phyloP scores from a whole-genome alignment of 2,113 vertebrate species.

The Macaca mulatta region DNA sequence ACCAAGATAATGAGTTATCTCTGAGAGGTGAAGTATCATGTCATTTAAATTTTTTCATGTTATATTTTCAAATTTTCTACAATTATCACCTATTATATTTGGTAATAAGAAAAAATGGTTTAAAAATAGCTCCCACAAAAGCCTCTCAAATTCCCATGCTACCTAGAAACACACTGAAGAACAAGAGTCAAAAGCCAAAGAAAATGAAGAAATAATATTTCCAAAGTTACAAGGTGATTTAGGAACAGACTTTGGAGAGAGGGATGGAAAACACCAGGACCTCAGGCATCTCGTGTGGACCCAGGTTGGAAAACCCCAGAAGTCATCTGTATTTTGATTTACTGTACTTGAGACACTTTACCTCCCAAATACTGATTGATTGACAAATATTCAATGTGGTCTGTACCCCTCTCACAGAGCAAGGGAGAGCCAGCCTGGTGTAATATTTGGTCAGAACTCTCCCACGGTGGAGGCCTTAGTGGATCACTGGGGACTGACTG shows the following conservation, averaged over 20 bases:
- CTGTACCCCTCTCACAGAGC: not conserved
- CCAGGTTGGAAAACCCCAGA: not conserved
- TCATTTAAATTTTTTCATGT: not conserved
- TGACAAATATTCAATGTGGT: not conserved
- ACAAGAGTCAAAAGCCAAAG: not conserved
- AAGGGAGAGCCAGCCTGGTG: not conserved
- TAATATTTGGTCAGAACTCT: not conserved
- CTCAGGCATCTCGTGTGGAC: not conserved
- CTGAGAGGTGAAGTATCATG: not conserved
- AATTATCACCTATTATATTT: not conserved
- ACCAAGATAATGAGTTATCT: not conserved
- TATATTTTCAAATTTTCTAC: slow-evolving; percentile 10
- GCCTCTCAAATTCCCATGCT: slow-evolving; percentile 13
- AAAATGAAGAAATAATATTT: not conserved
- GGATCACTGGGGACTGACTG: not conserved
- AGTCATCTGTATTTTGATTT: not conserved
- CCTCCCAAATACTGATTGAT: not conserved
- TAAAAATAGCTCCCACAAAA: slow-evolving; percentile 41
- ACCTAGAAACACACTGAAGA: not conserved
- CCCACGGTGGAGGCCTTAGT: not conserved
- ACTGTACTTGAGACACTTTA: not conserved
- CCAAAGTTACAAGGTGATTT: not conserved
- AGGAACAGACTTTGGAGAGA: not conserved
- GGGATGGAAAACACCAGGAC: not conserved
- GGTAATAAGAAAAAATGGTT: not conserved